Percentiles rank a stretch among this genome's conserved stretches.
Evolutionary conservation across 2,888 invertebrate species (phyloP).

Genomic region (Antheraea yamamai): DNA sequence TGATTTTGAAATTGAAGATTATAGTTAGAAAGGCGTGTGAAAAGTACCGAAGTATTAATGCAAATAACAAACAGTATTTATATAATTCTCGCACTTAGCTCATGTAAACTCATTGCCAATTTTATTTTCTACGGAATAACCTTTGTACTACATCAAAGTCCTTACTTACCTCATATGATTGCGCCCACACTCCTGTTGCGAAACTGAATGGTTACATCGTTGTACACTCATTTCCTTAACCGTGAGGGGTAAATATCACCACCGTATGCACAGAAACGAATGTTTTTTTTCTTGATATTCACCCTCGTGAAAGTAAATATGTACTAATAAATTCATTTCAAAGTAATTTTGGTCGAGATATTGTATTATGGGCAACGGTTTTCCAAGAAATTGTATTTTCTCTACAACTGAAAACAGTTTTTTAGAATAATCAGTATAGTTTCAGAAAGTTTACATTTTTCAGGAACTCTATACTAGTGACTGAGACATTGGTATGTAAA

Average conservation of each 20-base stretch:
- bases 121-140: not conserved
- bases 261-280: not conserved
- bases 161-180: not conserved
- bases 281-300: not conserved
- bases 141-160: not conserved
- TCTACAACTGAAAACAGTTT: not conserved
- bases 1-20: too few relatives aligned
- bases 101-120: not conserved
- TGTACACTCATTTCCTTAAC: not conserved
- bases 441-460: too few relatives aligned
- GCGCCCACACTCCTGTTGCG: constrained; percentile 1
- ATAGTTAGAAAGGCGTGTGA: too few relatives aligned
- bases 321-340: not conserved
- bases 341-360: not conserved
- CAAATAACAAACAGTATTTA: too few relatives aligned
- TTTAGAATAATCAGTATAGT: too few relatives aligned
- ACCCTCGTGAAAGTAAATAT: not conserved
- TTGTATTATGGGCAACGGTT: not conserved
- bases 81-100: not conserved
- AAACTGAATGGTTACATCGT: not conserved
- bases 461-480: too few relatives aligned
- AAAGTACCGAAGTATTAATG: too few relatives aligned
- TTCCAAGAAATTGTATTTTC: not conserved
- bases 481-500: not conserved
- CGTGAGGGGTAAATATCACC: not conserved